Evolutionary conservation across 2,797 vertebrate genomes (phyloP), one percentile per base, ranked within the genome.

Genomic region (Gadopsis bispinosus): DNA sequence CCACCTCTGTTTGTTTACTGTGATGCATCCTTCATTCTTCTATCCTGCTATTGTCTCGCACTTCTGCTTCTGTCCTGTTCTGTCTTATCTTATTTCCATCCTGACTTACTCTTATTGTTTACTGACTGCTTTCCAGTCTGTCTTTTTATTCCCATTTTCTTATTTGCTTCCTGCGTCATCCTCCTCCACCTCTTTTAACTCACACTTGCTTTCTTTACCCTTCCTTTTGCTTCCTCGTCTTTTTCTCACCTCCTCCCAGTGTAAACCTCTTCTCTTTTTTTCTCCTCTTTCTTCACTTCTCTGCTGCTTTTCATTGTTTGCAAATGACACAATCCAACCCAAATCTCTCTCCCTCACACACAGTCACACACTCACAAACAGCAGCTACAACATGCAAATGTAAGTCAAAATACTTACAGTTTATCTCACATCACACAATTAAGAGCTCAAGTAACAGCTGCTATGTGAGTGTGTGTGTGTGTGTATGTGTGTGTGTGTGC

Each of bases 361-460:
- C 16, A 58, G 26, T 2, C 33, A 65, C 47, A 37, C 22, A 16
- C 59, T 17, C 48, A 51, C 37, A 19, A 70, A 51, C 26, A 58
- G 59, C 39, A 43, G 61, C 53, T 58, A 51, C 33, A 45, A 33
- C 35, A 75, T 75, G 77, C 65, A 73, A 81, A 87, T 79, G 39
- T 9, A 26, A 75, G 77, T 85, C 53, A 67, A 66, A 80, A 80
- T 71, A 74, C 58, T 87, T 75, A 67, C 79, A 89, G 88, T 84
- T 91, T 87, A 77, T 86, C 68, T 81, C 81, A 74, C 87, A 72
- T 85, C 84, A 63, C 80, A 60, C 61, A 79, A 69, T 87, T 72
- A 88, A 45, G 39, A 78, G 78, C 77, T 69, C 9, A 54, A 71
- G 80, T 33, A 85, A 74, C 85, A 89, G 86, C 85, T 92, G 89